A percentile compares a stretch with the other conserved stretches of the same genome.
phyloP scores from a whole-genome alignment of 2,113 vertebrate genomes.

The Orycteropus afer region DNA sequence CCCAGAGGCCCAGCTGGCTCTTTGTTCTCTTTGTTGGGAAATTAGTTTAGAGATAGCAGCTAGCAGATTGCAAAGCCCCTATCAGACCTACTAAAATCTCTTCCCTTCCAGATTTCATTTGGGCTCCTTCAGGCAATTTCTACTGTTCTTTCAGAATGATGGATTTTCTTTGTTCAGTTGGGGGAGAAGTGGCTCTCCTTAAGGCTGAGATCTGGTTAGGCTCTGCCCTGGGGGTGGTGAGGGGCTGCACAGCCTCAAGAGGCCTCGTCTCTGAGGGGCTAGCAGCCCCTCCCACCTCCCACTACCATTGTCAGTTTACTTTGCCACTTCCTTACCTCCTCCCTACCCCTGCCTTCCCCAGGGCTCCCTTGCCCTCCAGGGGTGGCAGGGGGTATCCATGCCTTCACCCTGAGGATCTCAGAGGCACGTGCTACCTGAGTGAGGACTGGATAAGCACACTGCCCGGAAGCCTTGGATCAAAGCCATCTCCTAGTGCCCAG shows the following conservation, averaged over 20 bases:
- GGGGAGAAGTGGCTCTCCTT: constrained; percentile 59
- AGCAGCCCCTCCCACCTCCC: neutral
- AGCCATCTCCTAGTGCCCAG: neutral
- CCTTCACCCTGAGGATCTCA: neutral
- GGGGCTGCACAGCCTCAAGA: no score
- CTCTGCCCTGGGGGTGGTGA: neutral
- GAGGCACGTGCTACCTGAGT: neutral
- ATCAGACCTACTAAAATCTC: constrained; percentile 82
- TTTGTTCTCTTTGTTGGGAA: constrained; percentile 83
- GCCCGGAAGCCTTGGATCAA: neutral
- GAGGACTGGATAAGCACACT: neutral
- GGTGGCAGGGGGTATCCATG: neutral
- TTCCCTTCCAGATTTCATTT: constrained; percentile 79
- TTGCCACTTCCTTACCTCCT: neutral
- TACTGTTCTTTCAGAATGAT: constrained; percentile 80
- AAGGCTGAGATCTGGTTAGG: constrained; percentile 60
- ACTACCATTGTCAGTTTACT: neutral
- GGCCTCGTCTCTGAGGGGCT: neutral
- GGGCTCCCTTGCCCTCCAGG: neutral
- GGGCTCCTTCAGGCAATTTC: constrained; percentile 81
- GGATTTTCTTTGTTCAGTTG: constrained; percentile 74
- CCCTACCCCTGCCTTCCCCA: neutral
- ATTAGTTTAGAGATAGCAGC: constrained; percentile 80
- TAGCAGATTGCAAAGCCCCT: constrained; percentile 67
- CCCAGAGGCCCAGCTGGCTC: constrained; percentile 72